A percentile compares a stretch with the other conserved stretches of the same genome.
Evolutionary conservation across 2,888 invertebrate species (phyloP).

Genomic region (Rotaria macrura): DNA sequence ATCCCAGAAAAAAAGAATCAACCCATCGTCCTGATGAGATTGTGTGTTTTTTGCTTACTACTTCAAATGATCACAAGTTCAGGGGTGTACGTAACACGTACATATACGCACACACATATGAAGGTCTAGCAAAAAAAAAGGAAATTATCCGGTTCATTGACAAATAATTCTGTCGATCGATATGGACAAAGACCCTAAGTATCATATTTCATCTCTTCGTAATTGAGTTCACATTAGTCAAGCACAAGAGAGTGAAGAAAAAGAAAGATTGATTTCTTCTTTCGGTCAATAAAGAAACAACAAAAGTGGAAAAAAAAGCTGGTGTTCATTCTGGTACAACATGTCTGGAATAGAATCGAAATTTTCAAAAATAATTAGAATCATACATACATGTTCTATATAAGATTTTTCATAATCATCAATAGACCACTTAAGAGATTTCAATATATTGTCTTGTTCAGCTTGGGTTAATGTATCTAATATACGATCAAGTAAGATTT

Average conservation of each 20-base stretch:
- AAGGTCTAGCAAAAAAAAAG: background rate
- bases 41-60: background rate
- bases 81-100: background rate
- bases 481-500: conserved; percentile 11
- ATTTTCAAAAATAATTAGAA: background rate
- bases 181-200: background rate
- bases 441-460: conserved; percentile 17
- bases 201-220: conserved; percentile 12
- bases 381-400: conserved; percentile 12
- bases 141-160: conserved; percentile 15
- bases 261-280: background rate
- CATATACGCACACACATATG: background rate
- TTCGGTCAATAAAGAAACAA: conserved; percentile 1
- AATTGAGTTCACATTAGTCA: conserved; percentile 15
- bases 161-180: conserved; percentile 1
- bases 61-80: background rate
- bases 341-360: background rate
- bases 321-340: conserved; percentile 16
- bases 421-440: conserved; percentile 4
- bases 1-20: background rate
- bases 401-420: conserved; percentile 15
- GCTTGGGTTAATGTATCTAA: background rate
- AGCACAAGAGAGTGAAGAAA: background rate
- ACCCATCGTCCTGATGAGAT: background rate
- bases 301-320: background rate